Evolutionary conservation across 2,797 vertebrate species (phyloP).

Genomic region (Tapera naevia): DNA sequence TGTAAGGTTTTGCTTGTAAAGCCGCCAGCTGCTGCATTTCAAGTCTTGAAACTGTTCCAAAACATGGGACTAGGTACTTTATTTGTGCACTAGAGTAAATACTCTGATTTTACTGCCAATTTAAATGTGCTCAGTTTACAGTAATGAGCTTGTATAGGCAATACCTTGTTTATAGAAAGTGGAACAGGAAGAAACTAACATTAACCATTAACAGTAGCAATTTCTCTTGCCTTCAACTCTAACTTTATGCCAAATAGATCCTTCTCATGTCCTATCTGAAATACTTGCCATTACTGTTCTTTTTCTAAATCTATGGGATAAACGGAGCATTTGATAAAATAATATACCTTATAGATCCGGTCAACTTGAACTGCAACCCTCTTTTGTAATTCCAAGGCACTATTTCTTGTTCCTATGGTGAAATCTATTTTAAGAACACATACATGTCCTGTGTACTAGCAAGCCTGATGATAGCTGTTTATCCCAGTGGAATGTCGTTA

Average conservation of each 20-base stretch:
- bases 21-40: conserved; percentile 83
- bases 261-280: conserved; percentile 37
- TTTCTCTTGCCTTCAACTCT: conserved; percentile 67
- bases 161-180: conserved; percentile 82
- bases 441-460: background rate
- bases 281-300: conserved; percentile 21
- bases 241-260: conserved; percentile 58
- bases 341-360: background rate
- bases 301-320: conserved; percentile 7
- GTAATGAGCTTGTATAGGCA: conserved; percentile 88
- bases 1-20: conserved; percentile 82
- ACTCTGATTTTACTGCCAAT: conserved; percentile 92
- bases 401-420: background rate
- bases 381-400: background rate
- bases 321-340: background rate
- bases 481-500: background rate
- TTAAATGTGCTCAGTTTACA: conserved; percentile 94
- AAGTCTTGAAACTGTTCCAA: conserved; percentile 85
- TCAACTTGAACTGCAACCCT: background rate
- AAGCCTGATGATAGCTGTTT: background rate
- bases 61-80: conserved; percentile 84
- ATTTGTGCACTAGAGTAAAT: conserved; percentile 89
- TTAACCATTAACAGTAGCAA: conserved; percentile 81
- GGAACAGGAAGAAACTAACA: conserved; percentile 82
- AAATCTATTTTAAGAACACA: background rate